Base-by-base conservation (phyloP, 2,797 vertebrate genomes). In the Rhynchonycteris naso region DNA sequence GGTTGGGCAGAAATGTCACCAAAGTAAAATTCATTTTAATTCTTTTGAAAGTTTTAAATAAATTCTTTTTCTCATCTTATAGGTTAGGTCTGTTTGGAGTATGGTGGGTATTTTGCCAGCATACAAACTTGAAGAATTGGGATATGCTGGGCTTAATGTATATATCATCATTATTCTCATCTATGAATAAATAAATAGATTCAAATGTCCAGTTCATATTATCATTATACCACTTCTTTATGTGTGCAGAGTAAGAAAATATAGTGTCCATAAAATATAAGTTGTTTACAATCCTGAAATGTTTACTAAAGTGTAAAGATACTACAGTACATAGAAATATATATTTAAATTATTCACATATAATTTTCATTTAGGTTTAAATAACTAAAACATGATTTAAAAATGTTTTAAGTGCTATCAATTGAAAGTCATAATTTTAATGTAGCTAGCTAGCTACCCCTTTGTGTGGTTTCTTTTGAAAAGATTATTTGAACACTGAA, bases 291-390 rank as follows among this genome's bases (percentile, higher is more conserved):
- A 43, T 94, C 10, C 8, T 89, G 38, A 76, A 92, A 92, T 78
- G 92, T 81, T 33, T 33, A 74, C 26, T 5, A 10, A 65, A 91
- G 8, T 50, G 24, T 76, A 76, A 91, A 90, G 87, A 87, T 86
- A 85, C 19, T 86, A 85, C 19, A 83, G 38, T 86, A 24, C 24
- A 19, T 90, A 65, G n/a, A 88, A 63, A 88, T 61, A 16, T 52
- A 33, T 83, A 68, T 89, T 90, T 93, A 28, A 92, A 81, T 93
- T 83, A 65, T 78, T 93, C 66, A 93, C 61, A 75, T 19, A 13
- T 59, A 35, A 76, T 59, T 58, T 94, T 79, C 26, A 50, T 89
- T 61, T 76, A 59, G 16, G 69, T 28, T 94, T 81, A 56, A 95
- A 90, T 61, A 82, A 72, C 54, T 50, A 78, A 90, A 93, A 15